Conservation (phyloP, 2,888 invertebrate genomes). For the Eupithecia centaureata region DNA sequence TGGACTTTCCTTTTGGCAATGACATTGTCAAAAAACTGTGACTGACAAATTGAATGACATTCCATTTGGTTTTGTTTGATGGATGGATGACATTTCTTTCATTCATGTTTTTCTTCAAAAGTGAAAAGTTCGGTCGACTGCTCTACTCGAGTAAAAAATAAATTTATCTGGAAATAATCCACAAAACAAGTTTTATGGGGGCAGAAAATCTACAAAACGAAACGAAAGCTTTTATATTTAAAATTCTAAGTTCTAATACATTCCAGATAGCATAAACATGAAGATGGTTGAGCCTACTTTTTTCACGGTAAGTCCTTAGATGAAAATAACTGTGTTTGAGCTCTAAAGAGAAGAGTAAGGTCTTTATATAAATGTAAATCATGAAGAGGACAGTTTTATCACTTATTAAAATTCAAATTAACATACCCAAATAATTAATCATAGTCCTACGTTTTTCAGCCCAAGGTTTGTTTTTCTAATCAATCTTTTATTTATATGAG, state of each 20-base stretch:
- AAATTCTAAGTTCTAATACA: conserved; percentile 23
- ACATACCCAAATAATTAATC: background rate
- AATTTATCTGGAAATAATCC: background rate
- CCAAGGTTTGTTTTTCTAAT: background rate
- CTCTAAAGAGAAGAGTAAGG: background rate
- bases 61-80: conserved; percentile 1
- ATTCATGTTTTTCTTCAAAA: background rate
- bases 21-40: background rate
- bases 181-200: background rate
- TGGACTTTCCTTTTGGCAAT: background rate
- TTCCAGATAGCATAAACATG: conserved; percentile 15
- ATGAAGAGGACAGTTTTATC: background rate
- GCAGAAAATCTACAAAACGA: background rate
- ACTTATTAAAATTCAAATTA: background rate
- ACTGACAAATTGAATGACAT: background rate
- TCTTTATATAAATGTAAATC: background rate
- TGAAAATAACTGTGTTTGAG: background rate
- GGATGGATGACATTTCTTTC: background rate
- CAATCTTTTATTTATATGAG: background rate
- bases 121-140: conserved; percentile 6
- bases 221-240: background rate
- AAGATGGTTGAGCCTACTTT: conserved; percentile 51
- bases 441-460: background rate
- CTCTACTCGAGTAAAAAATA: background rate
- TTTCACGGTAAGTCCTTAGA: conserved; percentile 47